phyloP scores from a whole-genome alignment of 2,888 invertebrate species.

The Podabrus alpinus region DNA sequence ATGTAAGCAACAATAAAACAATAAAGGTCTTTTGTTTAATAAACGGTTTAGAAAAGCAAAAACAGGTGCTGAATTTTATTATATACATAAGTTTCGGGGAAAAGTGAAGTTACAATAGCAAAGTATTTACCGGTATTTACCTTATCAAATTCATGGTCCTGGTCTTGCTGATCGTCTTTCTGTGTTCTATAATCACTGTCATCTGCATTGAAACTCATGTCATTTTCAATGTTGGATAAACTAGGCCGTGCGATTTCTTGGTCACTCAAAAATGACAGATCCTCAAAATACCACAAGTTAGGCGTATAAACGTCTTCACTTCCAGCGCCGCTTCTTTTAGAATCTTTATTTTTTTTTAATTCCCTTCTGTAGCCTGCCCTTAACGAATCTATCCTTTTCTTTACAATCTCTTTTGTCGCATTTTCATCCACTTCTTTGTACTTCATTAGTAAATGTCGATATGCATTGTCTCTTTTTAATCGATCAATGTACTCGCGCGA shows the following conservation, averaged over 20 bases:
- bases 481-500: not conserved
- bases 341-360: no score
- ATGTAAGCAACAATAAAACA: not conserved
- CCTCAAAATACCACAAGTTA: no score
- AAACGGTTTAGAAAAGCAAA: not conserved
- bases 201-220: no score
- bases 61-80: not conserved
- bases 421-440: conserved; percentile 14
- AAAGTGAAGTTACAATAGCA: not conserved
- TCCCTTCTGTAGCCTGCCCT: conserved; percentile 11
- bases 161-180: no score
- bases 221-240: no score
- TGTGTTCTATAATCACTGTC: no score
- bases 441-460: conserved; percentile 16
- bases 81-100: not conserved
- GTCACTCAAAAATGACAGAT: no score
- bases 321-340: no score
- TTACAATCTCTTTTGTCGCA: conserved; percentile 13
- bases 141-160: no score
- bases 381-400: conserved; percentile 25
- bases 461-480: not conserved
- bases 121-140: no score
- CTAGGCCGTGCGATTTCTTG: no score
- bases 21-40: not conserved
- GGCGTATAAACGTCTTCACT: no score